A percentile compares a stretch with the other conserved stretches of the same genome.
These are phyloP conservation scores for Diuraphis noxia DNA, from an alignment of 1,140 invertebrate species.

Conservation along the genomic window DNA sequence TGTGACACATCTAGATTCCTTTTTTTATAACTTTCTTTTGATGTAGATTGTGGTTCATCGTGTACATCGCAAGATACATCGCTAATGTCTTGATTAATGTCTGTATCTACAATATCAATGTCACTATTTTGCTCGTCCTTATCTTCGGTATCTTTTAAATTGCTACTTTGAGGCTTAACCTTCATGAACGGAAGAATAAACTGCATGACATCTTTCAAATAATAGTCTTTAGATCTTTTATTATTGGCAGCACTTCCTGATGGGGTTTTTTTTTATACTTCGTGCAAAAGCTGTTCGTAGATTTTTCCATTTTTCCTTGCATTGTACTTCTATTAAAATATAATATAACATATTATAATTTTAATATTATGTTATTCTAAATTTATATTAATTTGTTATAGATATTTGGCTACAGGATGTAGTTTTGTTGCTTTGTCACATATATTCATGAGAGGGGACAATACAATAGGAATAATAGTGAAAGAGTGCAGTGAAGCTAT, in stretches of 20 bases:
- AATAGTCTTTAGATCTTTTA: conserved; percentile 47
- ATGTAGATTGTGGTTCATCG: conserved; percentile 8
- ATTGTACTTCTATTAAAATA: conserved; percentile 39
- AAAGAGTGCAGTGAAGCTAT: conserved; percentile 5
- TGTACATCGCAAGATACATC: neutral
- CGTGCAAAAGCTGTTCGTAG: conserved; percentile 45
- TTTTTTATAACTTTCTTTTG: conserved; percentile 16
- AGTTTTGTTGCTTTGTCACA: conserved; percentile 12
- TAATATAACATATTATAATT: neutral
- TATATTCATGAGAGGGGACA: conserved; percentile 22
- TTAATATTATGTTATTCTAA: too few species aligned
- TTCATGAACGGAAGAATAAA: conserved; percentile 40
- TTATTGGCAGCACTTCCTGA: conserved; percentile 48
- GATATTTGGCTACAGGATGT: conserved; percentile 33
- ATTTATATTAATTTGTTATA: neutral
- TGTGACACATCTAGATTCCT: conserved; percentile 18
- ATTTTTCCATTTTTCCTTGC: conserved; percentile 54
- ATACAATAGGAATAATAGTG: conserved; percentile 31
- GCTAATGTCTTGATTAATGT: neutral
- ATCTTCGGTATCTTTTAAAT: conserved; percentile 11
- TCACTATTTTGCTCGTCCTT: conserved; percentile 33
- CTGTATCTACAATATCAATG: neutral
- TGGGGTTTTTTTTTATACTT: conserved; percentile 52
- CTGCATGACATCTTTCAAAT: conserved; percentile 38
- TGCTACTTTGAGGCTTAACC: neutral